Conservation (phyloP, 2,888 invertebrate genomes). For the Neuroscelio doddi region DNA sequence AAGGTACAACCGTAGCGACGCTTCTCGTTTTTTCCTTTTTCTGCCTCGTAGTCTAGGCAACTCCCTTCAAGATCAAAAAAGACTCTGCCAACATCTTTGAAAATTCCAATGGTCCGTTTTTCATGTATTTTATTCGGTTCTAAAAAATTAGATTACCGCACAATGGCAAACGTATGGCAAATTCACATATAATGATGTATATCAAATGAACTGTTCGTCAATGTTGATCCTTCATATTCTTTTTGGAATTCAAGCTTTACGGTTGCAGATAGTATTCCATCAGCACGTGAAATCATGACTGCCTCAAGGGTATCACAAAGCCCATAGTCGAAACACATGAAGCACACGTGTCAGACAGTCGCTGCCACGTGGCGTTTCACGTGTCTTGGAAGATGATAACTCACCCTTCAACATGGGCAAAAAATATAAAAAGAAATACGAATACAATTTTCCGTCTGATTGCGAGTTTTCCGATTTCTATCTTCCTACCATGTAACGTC, state of each 20-base stretch:
- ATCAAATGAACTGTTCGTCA: background rate
- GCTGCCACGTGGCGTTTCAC: constrained; percentile 54
- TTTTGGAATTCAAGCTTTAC: constrained; percentile 5
- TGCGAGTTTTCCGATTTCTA: too few species aligned
- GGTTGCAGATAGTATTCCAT: constrained; percentile 19
- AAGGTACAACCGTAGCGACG: constrained; percentile 38
- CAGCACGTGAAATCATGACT: constrained; percentile 23
- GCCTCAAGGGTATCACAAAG: constrained; percentile 16
- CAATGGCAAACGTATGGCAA: background rate
- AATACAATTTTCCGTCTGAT: too few species aligned
- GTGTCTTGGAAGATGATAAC: constrained; percentile 52
- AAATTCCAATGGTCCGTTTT: constrained; percentile 2
- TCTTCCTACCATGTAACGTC: too few species aligned
- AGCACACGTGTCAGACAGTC: constrained; percentile 52
- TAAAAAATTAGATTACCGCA: background rate
- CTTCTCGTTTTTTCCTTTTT: constrained; percentile 43
- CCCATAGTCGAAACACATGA: too few species aligned
- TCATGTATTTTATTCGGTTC: background rate
- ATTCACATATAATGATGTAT: background rate
- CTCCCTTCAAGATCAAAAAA: constrained; percentile 53
- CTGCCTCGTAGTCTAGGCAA: constrained; percentile 63
- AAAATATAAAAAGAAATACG: too few species aligned
- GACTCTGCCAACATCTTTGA: constrained; percentile 14
- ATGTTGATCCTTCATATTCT: background rate
- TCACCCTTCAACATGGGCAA: constrained; percentile 47